phyloP scores from a whole-genome alignment of 2,113 vertebrate genomes.

The Plotosus lineatus region DNA sequence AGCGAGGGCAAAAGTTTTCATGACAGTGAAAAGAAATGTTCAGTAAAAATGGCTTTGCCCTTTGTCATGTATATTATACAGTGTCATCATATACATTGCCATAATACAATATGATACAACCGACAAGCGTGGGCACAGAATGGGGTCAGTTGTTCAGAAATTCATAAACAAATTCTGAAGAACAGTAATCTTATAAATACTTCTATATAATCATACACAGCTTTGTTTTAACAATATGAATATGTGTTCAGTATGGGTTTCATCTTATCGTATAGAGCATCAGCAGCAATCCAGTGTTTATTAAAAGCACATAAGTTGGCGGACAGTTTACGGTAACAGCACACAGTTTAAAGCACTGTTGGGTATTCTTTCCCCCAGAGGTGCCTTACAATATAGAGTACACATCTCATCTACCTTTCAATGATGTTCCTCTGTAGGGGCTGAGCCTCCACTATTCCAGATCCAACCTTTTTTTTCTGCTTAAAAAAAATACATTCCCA shows the following conservation, averaged over 20 bases:
- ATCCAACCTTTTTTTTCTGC: constrained; percentile 13
- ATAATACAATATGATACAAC: constrained; percentile 30
- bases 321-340: constrained; percentile 20
- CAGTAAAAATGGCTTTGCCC: constrained; percentile 39
- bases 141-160: constrained; percentile 28
- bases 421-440: constrained; percentile 23
- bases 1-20: constrained; percentile 24
- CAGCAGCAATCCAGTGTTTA: constrained; percentile 44
- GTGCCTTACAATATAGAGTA: constrained; percentile 15
- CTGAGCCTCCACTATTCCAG: constrained; percentile 7
- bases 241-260: constrained; percentile 28
- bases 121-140: constrained; percentile 44
- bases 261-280: constrained; percentile 28
- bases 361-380: constrained; percentile 24
- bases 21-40: constrained; percentile 29
- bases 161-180: constrained; percentile 33
- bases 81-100: constrained; percentile 38
- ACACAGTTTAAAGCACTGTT: constrained; percentile 9
- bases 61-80: constrained; percentile 46
- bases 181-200: constrained; percentile 31
- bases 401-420: constrained; percentile 28
- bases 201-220: constrained; percentile 19
- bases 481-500: background rate
- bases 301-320: constrained; percentile 24
- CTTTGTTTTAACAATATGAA: constrained; percentile 15